Percentiles rank a stretch among this genome's conserved stretches.
phyloP scores from a whole-genome alignment of 2,888 invertebrate species.

The Cremastinae sp. region DNA sequence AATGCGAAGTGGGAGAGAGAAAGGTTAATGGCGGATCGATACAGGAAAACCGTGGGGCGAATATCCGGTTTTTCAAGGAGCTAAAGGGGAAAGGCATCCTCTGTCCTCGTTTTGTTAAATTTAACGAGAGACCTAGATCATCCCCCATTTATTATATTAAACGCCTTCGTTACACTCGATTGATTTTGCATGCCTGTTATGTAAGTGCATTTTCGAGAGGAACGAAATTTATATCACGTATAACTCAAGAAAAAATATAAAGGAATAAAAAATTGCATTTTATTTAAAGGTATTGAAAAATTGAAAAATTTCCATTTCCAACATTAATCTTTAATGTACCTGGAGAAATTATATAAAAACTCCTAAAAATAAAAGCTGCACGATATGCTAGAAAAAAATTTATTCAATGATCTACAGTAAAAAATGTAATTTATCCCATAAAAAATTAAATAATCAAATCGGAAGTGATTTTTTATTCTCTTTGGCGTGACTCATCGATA shows the following conservation, averaged over 20 bases:
- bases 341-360: too few relatives aligned
- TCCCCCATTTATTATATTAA: slow-evolving; percentile 45
- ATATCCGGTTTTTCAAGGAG: slow-evolving; percentile 24
- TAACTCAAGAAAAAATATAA: background rate
- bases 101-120: slow-evolving; percentile 37
- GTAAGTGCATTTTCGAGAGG: slow-evolving; percentile 16
- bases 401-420: too few relatives aligned
- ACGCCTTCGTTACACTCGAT: slow-evolving; percentile 50
- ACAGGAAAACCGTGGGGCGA: slow-evolving; percentile 20
- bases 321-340: too few relatives aligned
- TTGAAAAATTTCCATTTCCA: too few relatives aligned
- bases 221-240: background rate
- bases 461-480: too few relatives aligned
- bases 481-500: too few relatives aligned
- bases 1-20: slow-evolving; percentile 13
- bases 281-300: background rate
- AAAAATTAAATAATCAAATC: too few relatives aligned
- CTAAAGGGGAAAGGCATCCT: background rate
- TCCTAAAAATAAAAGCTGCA: too few relatives aligned
- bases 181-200: slow-evolving; percentile 45
- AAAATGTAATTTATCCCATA: too few relatives aligned
- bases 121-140: slow-evolving; percentile 43
- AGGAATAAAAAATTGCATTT: background rate
- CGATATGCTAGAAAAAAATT: too few relatives aligned
- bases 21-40: slow-evolving; percentile 19